These are phyloP conservation scores for Epistrophella euchroma DNA, from an alignment of 2,888 invertebrate genomes.

Conservation along the genomic window DNA sequence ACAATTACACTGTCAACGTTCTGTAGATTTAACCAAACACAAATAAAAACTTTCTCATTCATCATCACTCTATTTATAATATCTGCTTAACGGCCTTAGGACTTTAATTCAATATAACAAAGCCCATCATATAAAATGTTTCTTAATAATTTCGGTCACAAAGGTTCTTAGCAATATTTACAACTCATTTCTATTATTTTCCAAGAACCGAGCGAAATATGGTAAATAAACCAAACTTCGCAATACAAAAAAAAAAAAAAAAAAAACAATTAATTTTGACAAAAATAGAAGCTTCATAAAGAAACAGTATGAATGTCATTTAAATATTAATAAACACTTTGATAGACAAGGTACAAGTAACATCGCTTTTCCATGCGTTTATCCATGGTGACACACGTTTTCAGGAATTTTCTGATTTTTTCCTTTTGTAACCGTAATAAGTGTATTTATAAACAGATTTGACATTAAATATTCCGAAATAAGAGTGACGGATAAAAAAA, in stretches of 20 bases:
- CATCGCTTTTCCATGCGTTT: constrained; percentile 41
- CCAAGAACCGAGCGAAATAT: too few relatives aligned
- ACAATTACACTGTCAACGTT: too few relatives aligned
- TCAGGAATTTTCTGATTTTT: constrained; percentile 3
- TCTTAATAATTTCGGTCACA: too few relatives aligned
- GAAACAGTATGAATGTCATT: constrained; percentile 33
- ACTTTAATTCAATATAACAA: too few relatives aligned
- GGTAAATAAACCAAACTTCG: not conserved
- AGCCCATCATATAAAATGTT: too few relatives aligned
- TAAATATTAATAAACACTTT: constrained; percentile 56
- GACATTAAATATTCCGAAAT: constrained; percentile 17
- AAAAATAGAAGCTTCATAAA: constrained; percentile 54
- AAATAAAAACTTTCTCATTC: too few relatives aligned
- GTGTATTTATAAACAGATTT: constrained; percentile 6
- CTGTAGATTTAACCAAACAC: too few relatives aligned
- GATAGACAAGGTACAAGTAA: constrained; percentile 64
- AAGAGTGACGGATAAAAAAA: constrained; percentile 13
- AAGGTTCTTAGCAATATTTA: too few relatives aligned
- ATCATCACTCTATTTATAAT: too few relatives aligned
- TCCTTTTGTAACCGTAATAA: constrained; percentile 6
- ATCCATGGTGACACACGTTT: constrained; percentile 35
- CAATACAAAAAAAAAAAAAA: not conserved
- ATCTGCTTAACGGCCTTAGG: too few relatives aligned
- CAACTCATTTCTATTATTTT: too few relatives aligned
- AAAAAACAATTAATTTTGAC: not conserved